Conservation (phyloP, 2,113 vertebrate species). For the Leucosticte australis region DNA sequence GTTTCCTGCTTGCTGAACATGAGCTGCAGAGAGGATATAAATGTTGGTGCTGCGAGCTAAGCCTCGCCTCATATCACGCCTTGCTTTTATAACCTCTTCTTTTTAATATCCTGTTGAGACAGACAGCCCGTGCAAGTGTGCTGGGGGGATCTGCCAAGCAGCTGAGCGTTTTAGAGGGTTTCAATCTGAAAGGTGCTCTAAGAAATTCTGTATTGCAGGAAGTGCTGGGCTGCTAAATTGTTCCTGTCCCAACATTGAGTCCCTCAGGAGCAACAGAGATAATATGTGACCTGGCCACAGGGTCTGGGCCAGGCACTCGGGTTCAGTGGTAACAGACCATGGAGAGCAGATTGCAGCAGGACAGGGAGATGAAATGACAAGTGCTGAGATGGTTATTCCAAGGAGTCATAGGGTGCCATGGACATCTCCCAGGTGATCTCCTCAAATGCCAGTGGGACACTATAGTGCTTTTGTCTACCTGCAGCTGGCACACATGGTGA, state of each 20-base stretch:
- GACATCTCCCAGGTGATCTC: neutral
- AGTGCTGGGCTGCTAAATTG: neutral
- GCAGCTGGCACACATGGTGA: neutral
- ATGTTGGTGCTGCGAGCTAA: neutral
- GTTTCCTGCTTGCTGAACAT: neutral
- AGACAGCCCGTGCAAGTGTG: neutral
- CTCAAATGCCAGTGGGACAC: neutral
- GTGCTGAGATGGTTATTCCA: neutral
- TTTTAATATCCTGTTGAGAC: slow-evolving; percentile 66
- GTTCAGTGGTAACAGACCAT: neutral
- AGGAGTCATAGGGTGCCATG: neutral
- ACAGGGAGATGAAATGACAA: neutral
- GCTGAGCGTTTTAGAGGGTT: neutral
- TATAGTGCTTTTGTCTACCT: neutral
- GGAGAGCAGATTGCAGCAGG: neutral
- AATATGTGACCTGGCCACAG: neutral
- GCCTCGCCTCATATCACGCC: neutral
- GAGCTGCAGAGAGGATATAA: slow-evolving; percentile 13
- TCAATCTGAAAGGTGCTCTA: neutral
- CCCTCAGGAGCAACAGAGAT: neutral
- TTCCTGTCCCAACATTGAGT: neutral
- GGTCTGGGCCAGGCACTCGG: neutral
- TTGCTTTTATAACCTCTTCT: slow-evolving; percentile 21
- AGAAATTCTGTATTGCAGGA: neutral
- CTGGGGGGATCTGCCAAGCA: neutral